Conservation (phyloP, 2,797 vertebrate species). For the Aphelocoma californica region DNA sequence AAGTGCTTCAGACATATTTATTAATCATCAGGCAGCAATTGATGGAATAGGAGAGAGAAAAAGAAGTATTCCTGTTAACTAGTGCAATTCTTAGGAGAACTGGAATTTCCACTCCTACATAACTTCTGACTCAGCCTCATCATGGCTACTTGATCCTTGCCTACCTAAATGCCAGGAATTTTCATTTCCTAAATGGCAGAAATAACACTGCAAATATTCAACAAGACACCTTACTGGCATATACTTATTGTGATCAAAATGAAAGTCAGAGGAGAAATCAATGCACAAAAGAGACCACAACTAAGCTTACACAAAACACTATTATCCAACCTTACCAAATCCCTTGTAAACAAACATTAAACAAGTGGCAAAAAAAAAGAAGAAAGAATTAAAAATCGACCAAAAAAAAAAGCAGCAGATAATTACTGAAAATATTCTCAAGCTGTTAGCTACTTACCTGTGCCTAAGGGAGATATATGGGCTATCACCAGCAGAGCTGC, state of each 20-base stretch:
- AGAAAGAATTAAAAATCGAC: not conserved
- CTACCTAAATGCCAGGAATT: constrained; percentile 72
- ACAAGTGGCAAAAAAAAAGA: not conserved
- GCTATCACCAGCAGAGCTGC: constrained; percentile 69
- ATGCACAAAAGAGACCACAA: constrained; percentile 44
- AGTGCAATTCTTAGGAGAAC: constrained; percentile 60
- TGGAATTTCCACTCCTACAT: constrained; percentile 75
- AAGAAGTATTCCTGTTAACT: constrained; percentile 52
- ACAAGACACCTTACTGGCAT: constrained; percentile 21
- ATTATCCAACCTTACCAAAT: constrained; percentile 52
- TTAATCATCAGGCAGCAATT: constrained; percentile 44
- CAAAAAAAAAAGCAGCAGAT: not conserved
- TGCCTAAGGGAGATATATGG: constrained; percentile 67
- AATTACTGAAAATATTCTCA: constrained; percentile 46
- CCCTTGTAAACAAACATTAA: constrained; percentile 43
- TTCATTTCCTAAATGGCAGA: constrained; percentile 73
- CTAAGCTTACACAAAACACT: constrained; percentile 61
- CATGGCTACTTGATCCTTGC: constrained; percentile 56
- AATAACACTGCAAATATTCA: constrained; percentile 57
- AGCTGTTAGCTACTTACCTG: constrained; percentile 71
- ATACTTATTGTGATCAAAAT: constrained; percentile 17
- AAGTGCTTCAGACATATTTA: constrained; percentile 41
- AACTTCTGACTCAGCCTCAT: constrained; percentile 73
- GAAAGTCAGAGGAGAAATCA: constrained; percentile 49
- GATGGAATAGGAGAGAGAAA: constrained; percentile 28